These are phyloP conservation scores for Illadopsis cleaveri DNA, from an alignment of 2,113 vertebrate genomes.

Conservation along the genomic window DNA sequence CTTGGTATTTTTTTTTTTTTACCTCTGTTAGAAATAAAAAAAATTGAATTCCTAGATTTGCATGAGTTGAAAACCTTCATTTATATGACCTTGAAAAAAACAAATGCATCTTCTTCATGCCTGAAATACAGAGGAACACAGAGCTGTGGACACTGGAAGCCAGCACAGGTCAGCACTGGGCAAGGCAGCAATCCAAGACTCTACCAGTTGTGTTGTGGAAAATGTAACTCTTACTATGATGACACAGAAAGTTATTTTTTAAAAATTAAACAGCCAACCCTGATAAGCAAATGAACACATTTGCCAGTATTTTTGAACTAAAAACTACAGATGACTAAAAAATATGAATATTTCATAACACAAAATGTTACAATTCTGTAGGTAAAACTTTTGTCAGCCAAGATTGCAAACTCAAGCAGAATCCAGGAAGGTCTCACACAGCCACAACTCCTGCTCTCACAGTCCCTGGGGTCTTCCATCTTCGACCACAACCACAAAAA, in stretches of 20 bases:
- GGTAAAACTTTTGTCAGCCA: not conserved
- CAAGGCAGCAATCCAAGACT: not conserved
- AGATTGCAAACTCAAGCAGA: not conserved
- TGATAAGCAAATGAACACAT: not conserved
- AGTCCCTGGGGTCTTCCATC: not conserved
- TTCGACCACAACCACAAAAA: not conserved
- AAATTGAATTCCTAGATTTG: not conserved
- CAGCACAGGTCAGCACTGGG: not conserved
- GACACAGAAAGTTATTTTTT: not conserved
- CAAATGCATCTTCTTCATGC: not conserved
- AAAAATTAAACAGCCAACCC: not conserved
- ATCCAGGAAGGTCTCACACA: not conserved
- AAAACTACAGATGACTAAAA: not conserved
- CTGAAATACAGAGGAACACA: not conserved
- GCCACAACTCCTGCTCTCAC: not conserved
- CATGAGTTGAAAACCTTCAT: not conserved
- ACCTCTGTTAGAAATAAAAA: not conserved
- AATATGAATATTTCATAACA: fast-evolving
- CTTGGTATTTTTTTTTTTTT: no score
- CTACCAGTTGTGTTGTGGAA: not conserved
- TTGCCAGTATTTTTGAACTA: not conserved
- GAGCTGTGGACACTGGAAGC: not conserved
- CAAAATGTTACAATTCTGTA: fast-evolving
- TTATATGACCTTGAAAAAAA: not conserved
- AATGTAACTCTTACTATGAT: not conserved